Evolutionary conservation across 2,797 vertebrate species (phyloP).

Genomic region (Urosaurus nigricauda): DNA sequence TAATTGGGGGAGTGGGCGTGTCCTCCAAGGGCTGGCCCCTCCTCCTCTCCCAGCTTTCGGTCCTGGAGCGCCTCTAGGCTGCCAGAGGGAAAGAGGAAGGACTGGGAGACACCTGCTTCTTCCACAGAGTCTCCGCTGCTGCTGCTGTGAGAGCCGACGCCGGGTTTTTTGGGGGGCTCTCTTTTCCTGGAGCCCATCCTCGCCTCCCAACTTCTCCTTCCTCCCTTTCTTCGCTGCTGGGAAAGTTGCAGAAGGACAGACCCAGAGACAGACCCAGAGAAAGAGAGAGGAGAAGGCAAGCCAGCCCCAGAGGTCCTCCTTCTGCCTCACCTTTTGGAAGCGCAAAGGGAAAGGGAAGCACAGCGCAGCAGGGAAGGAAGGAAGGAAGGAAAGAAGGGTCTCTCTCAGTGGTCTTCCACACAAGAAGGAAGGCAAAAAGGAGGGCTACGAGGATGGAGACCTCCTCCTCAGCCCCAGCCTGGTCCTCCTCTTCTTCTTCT

Average conservation of each 20-base stretch:
- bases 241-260: conserved; percentile 11
- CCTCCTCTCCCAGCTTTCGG: conserved; percentile 41
- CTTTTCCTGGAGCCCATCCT: not conserved
- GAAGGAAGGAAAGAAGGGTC: too few relatives aligned
- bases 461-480: too few relatives aligned
- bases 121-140: conserved; percentile 12
- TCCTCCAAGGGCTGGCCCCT: not conserved
- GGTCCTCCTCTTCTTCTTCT: too few relatives aligned
- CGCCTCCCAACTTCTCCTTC: conserved; percentile 7
- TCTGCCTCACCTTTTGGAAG: too few relatives aligned
- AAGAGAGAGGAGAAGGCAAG: rapidly evolving
- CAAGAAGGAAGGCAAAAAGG: too few relatives aligned
- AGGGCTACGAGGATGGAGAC: too few relatives aligned
- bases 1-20: conserved; percentile 37
- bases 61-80: conserved; percentile 84
- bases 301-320: too few relatives aligned
- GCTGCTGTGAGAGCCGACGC: not conserved
- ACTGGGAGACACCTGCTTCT: conserved; percentile 69
- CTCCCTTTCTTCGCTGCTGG: not conserved
- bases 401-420: too few relatives aligned
- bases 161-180: not conserved
- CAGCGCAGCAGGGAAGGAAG: too few relatives aligned
- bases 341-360: too few relatives aligned
- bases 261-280: too few relatives aligned
- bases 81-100: conserved; percentile 69